Percentiles rank a stretch among this genome's conserved stretches.
Conservation (phyloP, 2,797 vertebrate species). For the Bucorvus abyssinicus region DNA sequence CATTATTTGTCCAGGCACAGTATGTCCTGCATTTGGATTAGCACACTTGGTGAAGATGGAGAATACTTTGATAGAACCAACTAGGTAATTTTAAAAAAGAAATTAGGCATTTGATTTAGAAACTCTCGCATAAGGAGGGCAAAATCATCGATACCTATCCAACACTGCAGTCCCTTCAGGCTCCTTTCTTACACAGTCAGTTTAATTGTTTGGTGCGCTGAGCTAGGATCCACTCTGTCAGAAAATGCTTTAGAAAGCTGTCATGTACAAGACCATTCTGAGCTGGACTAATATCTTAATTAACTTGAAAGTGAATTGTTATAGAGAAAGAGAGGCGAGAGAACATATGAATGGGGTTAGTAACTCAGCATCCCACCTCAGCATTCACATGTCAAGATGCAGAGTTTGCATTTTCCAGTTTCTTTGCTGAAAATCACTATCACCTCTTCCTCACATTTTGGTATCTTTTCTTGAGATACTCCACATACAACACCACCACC, state of each 20-base stretch:
- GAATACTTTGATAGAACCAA: background rate
- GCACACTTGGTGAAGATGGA: background rate
- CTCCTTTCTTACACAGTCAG: background rate
- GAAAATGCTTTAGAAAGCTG: background rate
- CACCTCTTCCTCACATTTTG: background rate
- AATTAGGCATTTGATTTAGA: background rate
- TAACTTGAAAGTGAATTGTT: background rate
- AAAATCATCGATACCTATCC: background rate
- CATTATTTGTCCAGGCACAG: background rate
- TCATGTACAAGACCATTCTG: accelerated
- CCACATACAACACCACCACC: background rate
- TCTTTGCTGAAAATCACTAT: background rate
- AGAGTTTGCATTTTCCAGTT: background rate
- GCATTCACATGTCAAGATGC: background rate
- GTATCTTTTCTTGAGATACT: background rate
- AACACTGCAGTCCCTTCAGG: background rate
- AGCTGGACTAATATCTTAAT: background rate
- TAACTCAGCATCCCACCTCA: background rate
- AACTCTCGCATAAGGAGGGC: background rate
- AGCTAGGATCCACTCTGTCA: background rate
- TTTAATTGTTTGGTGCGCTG: background rate
- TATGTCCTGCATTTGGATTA: background rate
- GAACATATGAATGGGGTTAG: background rate
- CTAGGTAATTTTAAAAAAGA: background rate
- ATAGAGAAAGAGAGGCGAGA: background rate